Percentiles rank a stretch among this genome's conserved stretches.
Evolutionary conservation across 2,113 vertebrate genomes (phyloP).

Genomic region (Cervus canadensis): DNA sequence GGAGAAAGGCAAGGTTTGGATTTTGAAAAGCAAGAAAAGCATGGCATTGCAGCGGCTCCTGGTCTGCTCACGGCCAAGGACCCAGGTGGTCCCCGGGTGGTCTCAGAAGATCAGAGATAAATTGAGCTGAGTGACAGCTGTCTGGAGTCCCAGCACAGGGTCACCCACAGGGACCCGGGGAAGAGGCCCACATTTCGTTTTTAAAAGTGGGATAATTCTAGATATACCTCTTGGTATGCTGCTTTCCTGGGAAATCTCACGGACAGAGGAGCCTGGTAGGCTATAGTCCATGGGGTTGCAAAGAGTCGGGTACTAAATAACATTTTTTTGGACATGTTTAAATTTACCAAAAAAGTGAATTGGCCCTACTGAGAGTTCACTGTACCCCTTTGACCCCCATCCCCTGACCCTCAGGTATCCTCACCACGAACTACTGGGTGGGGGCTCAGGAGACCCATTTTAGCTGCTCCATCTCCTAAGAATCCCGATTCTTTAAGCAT

Average conservation of each 20-base stretch:
- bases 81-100: too few species aligned
- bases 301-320: background rate
- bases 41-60: background rate
- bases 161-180: rapidly evolving
- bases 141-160: background rate
- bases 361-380: background rate
- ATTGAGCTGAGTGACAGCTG: background rate
- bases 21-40: background rate
- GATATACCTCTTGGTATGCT: background rate
- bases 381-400: too few species aligned
- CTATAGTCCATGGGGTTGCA: background rate
- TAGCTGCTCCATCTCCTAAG: background rate
- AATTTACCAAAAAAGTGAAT: background rate
- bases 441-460: background rate
- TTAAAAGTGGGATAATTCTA: background rate
- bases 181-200: background rate
- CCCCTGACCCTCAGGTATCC: rapidly evolving
- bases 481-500: background rate
- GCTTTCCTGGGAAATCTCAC: background rate
- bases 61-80: background rate
- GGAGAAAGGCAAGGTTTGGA: background rate
- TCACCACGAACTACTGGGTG: rapidly evolving
- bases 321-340: background rate
- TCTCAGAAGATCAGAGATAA: background rate
- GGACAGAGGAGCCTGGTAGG: background rate